A percentile compares a stretch with the other conserved stretches of the same genome.
These are phyloP conservation scores for Sarcophaga peregrina DNA, from an alignment of 1,140 invertebrate genomes.

Conservation along the genomic window DNA sequence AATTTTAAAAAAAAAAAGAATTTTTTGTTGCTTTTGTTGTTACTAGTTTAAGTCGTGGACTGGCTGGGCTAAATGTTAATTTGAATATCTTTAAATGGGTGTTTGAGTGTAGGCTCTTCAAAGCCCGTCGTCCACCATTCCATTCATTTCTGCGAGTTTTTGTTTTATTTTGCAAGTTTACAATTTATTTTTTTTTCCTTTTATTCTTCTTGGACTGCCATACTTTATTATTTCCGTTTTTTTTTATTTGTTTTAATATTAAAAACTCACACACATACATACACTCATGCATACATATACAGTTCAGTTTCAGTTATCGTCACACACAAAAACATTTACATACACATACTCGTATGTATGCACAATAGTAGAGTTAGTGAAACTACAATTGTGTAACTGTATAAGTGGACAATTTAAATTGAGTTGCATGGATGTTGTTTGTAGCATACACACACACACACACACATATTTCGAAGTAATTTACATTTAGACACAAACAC, in stretches of 20 bases:
- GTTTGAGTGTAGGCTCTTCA: background rate
- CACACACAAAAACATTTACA: background rate
- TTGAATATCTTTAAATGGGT: constrained; percentile 10
- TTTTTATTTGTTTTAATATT: constrained; percentile 23
- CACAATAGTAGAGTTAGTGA: constrained; percentile 13
- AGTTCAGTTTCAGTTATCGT: background rate
- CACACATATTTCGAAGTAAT: background rate
- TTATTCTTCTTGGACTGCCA: background rate
- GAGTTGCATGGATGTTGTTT: constrained; percentile 19
- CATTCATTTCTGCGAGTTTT: background rate
- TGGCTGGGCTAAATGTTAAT: background rate
- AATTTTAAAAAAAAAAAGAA: background rate
- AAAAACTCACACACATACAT: background rate
- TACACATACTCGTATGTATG: no score
- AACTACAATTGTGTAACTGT: constrained; percentile 29
- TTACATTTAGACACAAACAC: background rate
- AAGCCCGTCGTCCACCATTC: background rate
- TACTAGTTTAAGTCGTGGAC: background rate
- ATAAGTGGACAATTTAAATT: constrained; percentile 36
- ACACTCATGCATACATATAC: background rate
- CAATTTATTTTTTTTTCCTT: background rate
- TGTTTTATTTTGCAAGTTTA: background rate
- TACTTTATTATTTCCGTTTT: constrained; percentile 10
- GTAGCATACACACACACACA: background rate
- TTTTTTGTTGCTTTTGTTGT: background rate